phyloP scores from a whole-genome alignment of 2,888 invertebrate genomes.

The Epistrophe eligans region DNA sequence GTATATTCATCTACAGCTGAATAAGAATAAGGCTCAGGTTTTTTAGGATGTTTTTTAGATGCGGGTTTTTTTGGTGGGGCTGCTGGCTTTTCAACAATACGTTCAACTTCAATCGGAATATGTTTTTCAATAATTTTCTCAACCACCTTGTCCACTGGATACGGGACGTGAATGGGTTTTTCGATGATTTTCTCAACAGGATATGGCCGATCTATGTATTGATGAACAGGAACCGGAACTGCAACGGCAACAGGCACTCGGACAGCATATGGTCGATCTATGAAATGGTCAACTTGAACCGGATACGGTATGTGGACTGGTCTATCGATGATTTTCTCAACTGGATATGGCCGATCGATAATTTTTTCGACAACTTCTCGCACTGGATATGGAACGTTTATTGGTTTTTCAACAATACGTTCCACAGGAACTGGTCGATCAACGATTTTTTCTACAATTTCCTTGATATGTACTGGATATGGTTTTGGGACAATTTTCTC shows the following conservation, averaged over 20 bases:
- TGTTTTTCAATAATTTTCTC: conserved; percentile 86
- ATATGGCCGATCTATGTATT: conserved; percentile 85
- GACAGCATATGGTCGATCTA: conserved; percentile 85
- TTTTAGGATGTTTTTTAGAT: conserved; percentile 80
- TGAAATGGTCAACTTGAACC: conserved; percentile 82
- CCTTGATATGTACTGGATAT: conserved; percentile 85
- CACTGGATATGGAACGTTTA: conserved; percentile 84
- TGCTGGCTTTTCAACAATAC: conserved; percentile 84
- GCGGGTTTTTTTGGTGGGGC: conserved; percentile 83
- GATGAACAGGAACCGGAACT: conserved; percentile 84
- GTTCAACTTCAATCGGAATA: conserved; percentile 82
- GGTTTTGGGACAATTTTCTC: conserved; percentile 84
- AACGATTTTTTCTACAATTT: conserved; percentile 84
- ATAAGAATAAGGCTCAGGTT: conserved; percentile 82
- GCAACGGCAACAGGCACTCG: conserved; percentile 86
- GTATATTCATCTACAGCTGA: conserved; percentile 78
- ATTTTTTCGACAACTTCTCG: conserved; percentile 81
- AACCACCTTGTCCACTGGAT: conserved; percentile 84
- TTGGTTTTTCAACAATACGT: conserved; percentile 85
- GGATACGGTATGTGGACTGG: conserved; percentile 84
- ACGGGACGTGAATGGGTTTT: conserved; percentile 84
- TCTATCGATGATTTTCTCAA: conserved; percentile 84
- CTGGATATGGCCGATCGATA: conserved; percentile 81
- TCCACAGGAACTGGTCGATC: conserved; percentile 78
- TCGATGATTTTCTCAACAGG: conserved; percentile 83